Base-by-base conservation (phyloP, 1,140 invertebrate species). In the Dreissena rostriformis region DNA sequence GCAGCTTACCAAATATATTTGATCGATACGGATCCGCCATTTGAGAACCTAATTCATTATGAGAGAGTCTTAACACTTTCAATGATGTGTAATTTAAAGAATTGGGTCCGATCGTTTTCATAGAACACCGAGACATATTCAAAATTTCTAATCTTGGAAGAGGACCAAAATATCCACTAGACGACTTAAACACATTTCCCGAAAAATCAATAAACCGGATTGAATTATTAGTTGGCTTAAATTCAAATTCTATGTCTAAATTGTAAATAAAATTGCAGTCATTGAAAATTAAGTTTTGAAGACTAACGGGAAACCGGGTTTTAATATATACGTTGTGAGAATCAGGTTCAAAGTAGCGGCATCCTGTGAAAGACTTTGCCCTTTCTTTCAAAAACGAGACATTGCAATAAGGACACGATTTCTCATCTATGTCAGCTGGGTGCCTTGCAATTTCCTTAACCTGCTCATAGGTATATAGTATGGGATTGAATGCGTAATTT, bases 141-240 rank as follows among this genome's bases (percentile, higher is more conserved):
- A 79, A 17, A 55, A 61, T 78, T 28, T 29, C 71, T 6, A 80
- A 5, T 0, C 57, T 70, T 55, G 51, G 68, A 61, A 71, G 61
- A 39, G 22, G 53, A 11, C 77, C 77, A 49, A 66, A n/a, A 10
- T 39, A 29, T 57, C 77, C 77, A 12, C 10, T 39, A 66, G 1
- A 81, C 15, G 68, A 22, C 14, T 26, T 17, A 1, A 73, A 65
- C 29, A 73, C 17, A 26, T 81, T 81, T 11, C 51, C 57, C 8
- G 55, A 73, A n/a, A 24, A 0, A 51, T 81, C 70, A 1, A 72
- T 4, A 7, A 68, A 61, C 73, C 55, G 52, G 1, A 79, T 29
- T 26, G 4, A 28, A n/a, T 79, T 71, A 39, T 26, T 26, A 4
- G 17, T 5, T 7, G 77, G 77, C 7, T 15, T 10, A 19, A 79